Conservation (phyloP, 2,797 vertebrate species). For the Anableps anableps region DNA sequence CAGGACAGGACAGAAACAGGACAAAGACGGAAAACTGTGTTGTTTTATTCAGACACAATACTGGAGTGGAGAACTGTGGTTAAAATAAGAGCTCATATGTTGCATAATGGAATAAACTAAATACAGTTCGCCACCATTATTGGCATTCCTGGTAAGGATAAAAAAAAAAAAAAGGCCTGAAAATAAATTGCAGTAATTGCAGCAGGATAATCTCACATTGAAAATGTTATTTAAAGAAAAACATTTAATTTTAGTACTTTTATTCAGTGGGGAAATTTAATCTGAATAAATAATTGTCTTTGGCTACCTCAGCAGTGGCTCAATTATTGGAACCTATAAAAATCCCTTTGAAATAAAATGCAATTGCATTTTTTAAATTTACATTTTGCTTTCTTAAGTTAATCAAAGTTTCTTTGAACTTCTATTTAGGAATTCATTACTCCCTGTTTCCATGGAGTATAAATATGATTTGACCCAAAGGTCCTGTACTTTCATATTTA, state of each 20-base stretch:
- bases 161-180: neutral
- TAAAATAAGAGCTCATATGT: neutral
- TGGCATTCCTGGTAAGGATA: neutral
- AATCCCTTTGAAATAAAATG: slow-evolving; percentile 1
- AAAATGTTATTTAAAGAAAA: neutral
- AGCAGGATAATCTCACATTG: neutral
- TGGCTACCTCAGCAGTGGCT: neutral
- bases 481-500: neutral
- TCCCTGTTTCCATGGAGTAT: neutral
- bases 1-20: slow-evolving; percentile 14
- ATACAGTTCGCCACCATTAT: neutral
- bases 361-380: neutral
- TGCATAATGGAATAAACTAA: neutral
- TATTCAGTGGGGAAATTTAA: neutral
- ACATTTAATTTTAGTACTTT: neutral
- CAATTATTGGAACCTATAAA: neutral
- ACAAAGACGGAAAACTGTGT: slow-evolving; percentile 4
- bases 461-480: neutral
- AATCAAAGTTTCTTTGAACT: slow-evolving; percentile 1
- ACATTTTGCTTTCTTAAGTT: neutral
- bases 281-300: neutral
- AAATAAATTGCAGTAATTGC: neutral
- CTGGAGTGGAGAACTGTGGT: neutral
- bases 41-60: slow-evolving; percentile 19
- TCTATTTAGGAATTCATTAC: neutral